Percentiles rank a stretch among this genome's conserved stretches.
These are phyloP conservation scores for Pterocles gutturalis DNA, from an alignment of 2,113 vertebrate species.

Conservation along the genomic window DNA sequence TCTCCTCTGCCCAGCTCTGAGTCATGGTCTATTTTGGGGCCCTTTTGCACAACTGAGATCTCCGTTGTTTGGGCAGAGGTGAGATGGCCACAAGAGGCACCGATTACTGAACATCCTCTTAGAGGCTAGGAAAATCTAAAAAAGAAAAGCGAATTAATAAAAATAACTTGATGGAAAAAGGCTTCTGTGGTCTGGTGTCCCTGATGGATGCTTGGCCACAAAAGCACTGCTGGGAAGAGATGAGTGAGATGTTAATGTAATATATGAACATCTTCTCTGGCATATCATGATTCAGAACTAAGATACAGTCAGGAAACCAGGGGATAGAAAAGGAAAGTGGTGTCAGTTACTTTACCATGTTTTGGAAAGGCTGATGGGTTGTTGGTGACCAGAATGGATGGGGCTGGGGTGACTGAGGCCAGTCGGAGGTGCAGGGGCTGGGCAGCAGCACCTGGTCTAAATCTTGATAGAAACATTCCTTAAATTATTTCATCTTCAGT, in stretches of 20 bases:
- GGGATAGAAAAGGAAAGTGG: neutral
- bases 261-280: neutral
- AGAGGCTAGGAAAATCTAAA: neutral
- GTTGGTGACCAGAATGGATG: neutral
- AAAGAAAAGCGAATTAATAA: slow-evolving; percentile 9
- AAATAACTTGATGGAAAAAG: slow-evolving; percentile 39
- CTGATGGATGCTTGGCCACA: slow-evolving; percentile 8
- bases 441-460: neutral
- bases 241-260: neutral
- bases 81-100: slow-evolving; percentile 5
- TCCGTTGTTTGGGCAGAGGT: neutral
- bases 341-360: neutral
- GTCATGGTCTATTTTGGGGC: slow-evolving; percentile 25
- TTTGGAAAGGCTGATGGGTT: neutral
- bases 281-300: neutral
- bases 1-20: neutral
- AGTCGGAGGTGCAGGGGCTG: neutral
- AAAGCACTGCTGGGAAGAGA: slow-evolving; percentile 12
- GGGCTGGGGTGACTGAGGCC: neutral
- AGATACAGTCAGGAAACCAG: neutral
- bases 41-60: neutral
- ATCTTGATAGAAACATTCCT: neutral
- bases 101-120: neutral
- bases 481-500: neutral
- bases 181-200: neutral